Evolutionary conservation across 2,113 vertebrate genomes (phyloP), one percentile per base, ranked within the genome.

Genomic region (Coptodon bakossiorum): DNA sequence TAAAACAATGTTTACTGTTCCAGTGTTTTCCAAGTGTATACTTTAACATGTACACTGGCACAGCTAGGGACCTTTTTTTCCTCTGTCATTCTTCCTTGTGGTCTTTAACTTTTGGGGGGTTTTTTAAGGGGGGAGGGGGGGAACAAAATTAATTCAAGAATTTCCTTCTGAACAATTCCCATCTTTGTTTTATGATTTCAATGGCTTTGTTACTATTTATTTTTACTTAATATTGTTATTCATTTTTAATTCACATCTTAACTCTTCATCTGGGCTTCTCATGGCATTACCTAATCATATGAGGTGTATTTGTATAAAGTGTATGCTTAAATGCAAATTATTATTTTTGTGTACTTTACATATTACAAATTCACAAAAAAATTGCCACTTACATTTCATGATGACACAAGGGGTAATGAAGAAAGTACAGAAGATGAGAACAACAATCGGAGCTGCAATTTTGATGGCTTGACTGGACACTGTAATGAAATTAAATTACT

Each of bases 281-380:
- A n/a, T n/a, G n/a, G n/a, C n/a, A n/a, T n/a, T n/a, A n/a, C 11
- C 0, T 11, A 56, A 56, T 0, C 53, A 24, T 27, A 56, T 5
- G 2, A 57, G 3, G 0, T 57, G 24, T 29, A 29, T 57, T 27
- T 57, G 3, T 57, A 57, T 29, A 29, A 59, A 59, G 0, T 59
- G 27, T 59, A 0, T 29, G 4, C 2, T 29, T 59, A 5, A 16
- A 1, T 3, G 9, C 24, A 29, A 57, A 16, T 29, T 29, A 1
- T 2, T 5, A 29, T 57, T 1, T 57, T 14, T 57, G 13, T 16
- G 2, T 29, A 7, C 22, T 56, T 14, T 56, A 27, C 1, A 2
- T 54, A 54, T 22, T 1, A 53, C 19, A 1, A 38, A 36, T 38
- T 38, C 36, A 38, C 2, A 40, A 40, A 4, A n/a, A n/a, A n/a